A percentile compares a stretch with the other conserved stretches of the same genome.
phyloP scores from a whole-genome alignment of 2,797 vertebrate genomes.

The Neomorphus geoffroyi region DNA sequence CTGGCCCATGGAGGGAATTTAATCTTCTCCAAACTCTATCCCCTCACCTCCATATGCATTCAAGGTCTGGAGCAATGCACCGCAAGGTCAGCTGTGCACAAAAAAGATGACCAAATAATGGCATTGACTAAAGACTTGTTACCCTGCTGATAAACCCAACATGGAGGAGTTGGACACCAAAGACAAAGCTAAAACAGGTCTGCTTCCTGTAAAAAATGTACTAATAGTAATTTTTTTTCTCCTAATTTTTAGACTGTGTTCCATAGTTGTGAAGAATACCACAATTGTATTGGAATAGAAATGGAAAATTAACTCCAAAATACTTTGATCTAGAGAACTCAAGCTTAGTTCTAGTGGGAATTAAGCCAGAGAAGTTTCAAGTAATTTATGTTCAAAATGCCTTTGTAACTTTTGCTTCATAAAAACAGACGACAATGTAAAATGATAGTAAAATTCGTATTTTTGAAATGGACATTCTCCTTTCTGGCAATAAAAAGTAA shows the following conservation, averaged over 20 bases:
- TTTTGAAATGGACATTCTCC: slow-evolving; percentile 2
- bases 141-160: not conserved
- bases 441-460: not conserved
- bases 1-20: fast-evolving
- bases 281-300: not conserved
- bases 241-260: not conserved
- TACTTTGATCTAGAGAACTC: not conserved
- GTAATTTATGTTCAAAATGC: not conserved
- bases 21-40: not conserved
- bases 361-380: slow-evolving; percentile 1
- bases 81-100: fast-evolving
- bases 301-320: not conserved
- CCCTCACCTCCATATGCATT: fast-evolving
- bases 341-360: not conserved
- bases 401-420: not conserved
- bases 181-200: not conserved
- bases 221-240: not conserved
- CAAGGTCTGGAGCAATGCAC: fast-evolving
- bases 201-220: not conserved
- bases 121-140: fast-evolving
- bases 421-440: not conserved
- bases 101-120: not conserved
- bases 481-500: not conserved
- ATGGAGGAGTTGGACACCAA: not conserved
- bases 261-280: not conserved